Conservation (phyloP, 2,113 vertebrate species). For the Stomatorhinus ivindoensis region DNA sequence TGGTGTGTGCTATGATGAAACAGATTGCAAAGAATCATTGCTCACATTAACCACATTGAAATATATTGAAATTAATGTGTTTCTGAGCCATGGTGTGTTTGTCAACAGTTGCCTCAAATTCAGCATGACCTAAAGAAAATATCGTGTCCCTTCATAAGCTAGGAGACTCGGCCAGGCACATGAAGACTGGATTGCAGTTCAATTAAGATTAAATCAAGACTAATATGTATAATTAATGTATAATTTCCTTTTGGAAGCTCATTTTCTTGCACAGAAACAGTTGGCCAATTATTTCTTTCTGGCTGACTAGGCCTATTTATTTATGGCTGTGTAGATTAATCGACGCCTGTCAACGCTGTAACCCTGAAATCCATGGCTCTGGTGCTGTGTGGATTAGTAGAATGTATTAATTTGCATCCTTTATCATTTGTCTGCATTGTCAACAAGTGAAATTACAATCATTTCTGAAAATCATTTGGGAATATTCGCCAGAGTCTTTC, state of each 20-base stretch:
- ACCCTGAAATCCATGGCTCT: constrained; percentile 6
- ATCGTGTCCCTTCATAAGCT: neutral
- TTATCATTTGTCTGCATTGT: constrained; percentile 12
- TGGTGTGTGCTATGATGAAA: neutral
- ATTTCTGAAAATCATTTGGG: constrained; percentile 4
- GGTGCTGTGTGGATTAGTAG: neutral
- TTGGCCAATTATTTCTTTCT: constrained; percentile 15
- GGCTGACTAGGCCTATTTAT: constrained; percentile 4
- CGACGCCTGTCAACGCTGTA: constrained; percentile 2
- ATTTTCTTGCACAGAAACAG: constrained; percentile 13
- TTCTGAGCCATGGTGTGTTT: neutral
- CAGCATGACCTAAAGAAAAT: neutral
- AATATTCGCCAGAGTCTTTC: neutral
- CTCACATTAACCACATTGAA: neutral
- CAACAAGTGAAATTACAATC: neutral
- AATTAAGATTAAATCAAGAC: constrained; percentile 19
- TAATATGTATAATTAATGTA: neutral
- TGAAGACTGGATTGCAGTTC: constrained; percentile 5
- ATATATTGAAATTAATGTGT: constrained; percentile 15
- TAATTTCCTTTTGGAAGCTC: constrained; percentile 8
- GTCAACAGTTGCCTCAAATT: constrained; percentile 1
- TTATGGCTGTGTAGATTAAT: constrained; percentile 7
- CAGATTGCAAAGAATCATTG: neutral
- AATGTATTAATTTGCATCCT: constrained; percentile 14
- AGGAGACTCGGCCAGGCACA: neutral